These are phyloP conservation scores for Mormyrus proboscirostris DNA, from an alignment of 2,797 vertebrate species.

Conservation along the genomic window DNA sequence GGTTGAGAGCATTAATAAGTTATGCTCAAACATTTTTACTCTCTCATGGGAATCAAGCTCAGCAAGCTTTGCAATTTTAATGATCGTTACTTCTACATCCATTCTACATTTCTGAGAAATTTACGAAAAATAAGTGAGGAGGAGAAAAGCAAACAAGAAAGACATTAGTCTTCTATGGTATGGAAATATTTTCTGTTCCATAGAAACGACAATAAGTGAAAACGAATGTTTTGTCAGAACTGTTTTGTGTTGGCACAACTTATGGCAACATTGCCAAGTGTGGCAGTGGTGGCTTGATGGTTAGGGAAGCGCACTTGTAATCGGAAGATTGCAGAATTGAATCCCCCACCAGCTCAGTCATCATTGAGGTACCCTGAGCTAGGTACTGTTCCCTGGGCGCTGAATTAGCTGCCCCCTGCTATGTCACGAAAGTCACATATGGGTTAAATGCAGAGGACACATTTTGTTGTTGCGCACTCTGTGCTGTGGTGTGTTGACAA, in stretches of 20 bases:
- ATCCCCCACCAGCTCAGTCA: too few relatives aligned
- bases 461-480: too few relatives aligned
- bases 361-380: too few relatives aligned
- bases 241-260: neutral
- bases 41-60: neutral
- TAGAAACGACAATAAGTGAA: neutral
- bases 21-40: neutral
- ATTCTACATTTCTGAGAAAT: neutral
- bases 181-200: neutral
- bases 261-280: neutral
- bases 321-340: too few relatives aligned
- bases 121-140: neutral
- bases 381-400: too few relatives aligned
- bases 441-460: too few relatives aligned
- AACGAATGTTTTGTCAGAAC: neutral
- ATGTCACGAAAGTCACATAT: too few relatives aligned
- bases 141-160: neutral
- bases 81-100: neutral
- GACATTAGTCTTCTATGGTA: neutral
- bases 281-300: too few relatives aligned
- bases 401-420: too few relatives aligned
- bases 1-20: neutral
- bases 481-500: too few relatives aligned
- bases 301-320: too few relatives aligned
- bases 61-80: neutral